Evolutionary conservation across 2,113 vertebrate species (phyloP).

Genomic region (Planiliza haematocheilus): DNA sequence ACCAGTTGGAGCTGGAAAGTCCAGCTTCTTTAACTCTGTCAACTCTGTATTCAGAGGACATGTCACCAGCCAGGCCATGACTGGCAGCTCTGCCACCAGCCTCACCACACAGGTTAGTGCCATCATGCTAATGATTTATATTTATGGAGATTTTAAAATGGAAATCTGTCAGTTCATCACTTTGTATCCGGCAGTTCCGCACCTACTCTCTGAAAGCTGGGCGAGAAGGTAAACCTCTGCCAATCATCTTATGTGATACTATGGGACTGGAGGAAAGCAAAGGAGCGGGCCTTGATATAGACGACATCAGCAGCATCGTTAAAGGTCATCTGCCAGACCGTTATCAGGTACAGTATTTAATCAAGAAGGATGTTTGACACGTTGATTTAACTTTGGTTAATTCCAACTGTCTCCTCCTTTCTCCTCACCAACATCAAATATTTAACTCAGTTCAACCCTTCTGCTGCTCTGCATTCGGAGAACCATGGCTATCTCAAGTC

Average conservation of each 20-base stretch:
- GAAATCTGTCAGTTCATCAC: neutral
- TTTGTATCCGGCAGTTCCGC: slow-evolving; percentile 48
- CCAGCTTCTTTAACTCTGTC: slow-evolving; percentile 84
- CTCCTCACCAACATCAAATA: slow-evolving; percentile 58
- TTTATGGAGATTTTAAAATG: neutral
- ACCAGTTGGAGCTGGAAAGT: slow-evolving; percentile 80
- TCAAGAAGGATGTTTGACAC: neutral
- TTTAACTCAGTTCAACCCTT: slow-evolving; percentile 72
- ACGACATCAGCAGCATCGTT: slow-evolving; percentile 75
- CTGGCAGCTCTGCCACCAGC: slow-evolving; percentile 71
- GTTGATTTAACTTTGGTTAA: neutral
- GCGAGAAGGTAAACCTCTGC: slow-evolving; percentile 61
- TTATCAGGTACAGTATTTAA: slow-evolving; percentile 63
- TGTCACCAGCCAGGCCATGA: slow-evolving; percentile 81
- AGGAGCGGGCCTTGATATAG: slow-evolving; percentile 64
- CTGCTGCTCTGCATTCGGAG: slow-evolving; percentile 50
- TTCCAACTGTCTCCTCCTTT: neutral
- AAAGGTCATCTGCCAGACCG: slow-evolving; percentile 80
- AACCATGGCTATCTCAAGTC: slow-evolving; percentile 71
- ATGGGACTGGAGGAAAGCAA: slow-evolving; percentile 74
- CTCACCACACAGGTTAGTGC: slow-evolving; percentile 81
- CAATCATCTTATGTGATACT: slow-evolving; percentile 71
- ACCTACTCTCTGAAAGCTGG: slow-evolving; percentile 53
- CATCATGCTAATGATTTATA: no score
- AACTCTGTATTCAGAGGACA: slow-evolving; percentile 80